These are phyloP conservation scores for Bombus soroeensis DNA, from an alignment of 1,140 invertebrate genomes.

Conservation along the genomic window DNA sequence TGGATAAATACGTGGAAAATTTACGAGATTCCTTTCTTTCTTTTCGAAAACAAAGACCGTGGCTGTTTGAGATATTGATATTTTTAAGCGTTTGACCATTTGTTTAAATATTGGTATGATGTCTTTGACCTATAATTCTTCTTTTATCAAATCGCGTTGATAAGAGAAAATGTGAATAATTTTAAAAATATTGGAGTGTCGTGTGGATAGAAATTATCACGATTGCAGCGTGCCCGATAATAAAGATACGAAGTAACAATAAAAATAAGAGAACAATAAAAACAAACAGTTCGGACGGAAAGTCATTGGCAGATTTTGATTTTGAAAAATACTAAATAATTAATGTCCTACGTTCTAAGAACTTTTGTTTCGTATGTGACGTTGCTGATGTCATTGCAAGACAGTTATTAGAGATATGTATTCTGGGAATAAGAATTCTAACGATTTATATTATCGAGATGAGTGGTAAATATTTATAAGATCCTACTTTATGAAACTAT, in stretches of 20 bases:
- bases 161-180: not conserved
- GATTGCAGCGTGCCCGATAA: not conserved
- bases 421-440: not conserved
- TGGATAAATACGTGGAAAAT: not conserved
- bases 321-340: not conserved
- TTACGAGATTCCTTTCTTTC: not conserved
- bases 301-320: too few relatives aligned
- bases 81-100: not conserved
- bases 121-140: not conserved
- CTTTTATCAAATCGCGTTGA: not conserved
- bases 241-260: not conserved
- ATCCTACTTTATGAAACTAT: not conserved
- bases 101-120: not conserved
- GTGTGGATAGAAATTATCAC: not conserved
- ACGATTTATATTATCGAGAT: not conserved
- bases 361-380: not conserved
- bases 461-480: not conserved
- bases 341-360: not conserved
- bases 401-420: not conserved
- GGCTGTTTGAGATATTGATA: not conserved
- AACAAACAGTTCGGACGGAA: too few relatives aligned
- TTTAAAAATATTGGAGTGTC: not conserved
- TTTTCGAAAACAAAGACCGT: not conserved
- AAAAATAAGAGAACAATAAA: too few relatives aligned
- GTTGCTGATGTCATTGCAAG: not conserved